These are phyloP conservation scores for Gryllus bimaculatus DNA, from an alignment of 1,140 invertebrate genomes.

Conservation along the genomic window DNA sequence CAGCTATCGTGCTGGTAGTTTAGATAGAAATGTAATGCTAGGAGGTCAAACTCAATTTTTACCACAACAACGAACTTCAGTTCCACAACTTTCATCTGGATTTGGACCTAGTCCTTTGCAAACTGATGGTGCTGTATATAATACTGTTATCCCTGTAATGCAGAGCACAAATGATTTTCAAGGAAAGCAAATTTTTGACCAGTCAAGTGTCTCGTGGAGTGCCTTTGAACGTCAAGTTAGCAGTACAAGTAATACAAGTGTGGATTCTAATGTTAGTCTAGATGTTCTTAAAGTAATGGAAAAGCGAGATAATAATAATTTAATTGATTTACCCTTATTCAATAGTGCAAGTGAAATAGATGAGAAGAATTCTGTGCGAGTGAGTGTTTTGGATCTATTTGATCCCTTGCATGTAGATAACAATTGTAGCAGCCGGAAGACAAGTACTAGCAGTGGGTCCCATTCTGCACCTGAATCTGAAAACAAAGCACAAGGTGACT, in stretches of 20 bases:
- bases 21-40: neutral
- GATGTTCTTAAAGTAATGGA: conserved; percentile 40
- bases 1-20: neutral
- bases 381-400: conserved; percentile 73
- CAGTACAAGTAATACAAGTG: neutral
- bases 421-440: neutral
- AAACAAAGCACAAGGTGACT: neutral
- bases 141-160: neutral
- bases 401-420: conserved; percentile 55
- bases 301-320: conserved; percentile 44
- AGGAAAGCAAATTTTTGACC: neutral
- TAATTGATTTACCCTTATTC: conserved; percentile 43
- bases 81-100: neutral
- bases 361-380: conserved; percentile 35
- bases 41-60: neutral
- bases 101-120: neutral
- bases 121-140: neutral
- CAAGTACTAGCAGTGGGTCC: neutral
- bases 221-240: neutral
- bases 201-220: neutral
- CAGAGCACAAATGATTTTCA: neutral
- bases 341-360: conserved; percentile 29
- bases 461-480: neutral
- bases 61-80: neutral
- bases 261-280: conserved; percentile 20